These are phyloP conservation scores for Mastigias papua DNA, from an alignment of 30 jellyfish, hydroid and myxozoan genomes.

Conservation along the genomic window DNA sequence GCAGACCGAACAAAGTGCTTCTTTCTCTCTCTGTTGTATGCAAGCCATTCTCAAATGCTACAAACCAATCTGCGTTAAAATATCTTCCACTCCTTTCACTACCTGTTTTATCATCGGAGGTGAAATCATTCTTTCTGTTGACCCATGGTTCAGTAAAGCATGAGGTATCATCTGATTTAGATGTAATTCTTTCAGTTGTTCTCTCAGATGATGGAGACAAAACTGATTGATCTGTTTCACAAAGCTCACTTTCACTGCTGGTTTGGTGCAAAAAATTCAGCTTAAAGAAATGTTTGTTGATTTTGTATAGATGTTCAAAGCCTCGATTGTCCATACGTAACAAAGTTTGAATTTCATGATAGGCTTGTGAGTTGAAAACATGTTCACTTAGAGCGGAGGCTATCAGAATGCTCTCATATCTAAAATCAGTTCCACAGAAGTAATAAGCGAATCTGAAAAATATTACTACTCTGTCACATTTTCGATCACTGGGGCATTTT, in stretches of 20 bases:
- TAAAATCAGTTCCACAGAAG: no score
- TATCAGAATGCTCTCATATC: no score
- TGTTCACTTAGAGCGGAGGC: no score
- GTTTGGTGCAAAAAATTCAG: no score
- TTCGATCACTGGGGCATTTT: no score
- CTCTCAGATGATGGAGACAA: slow-evolving; percentile 52
- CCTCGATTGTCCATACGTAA: no score
- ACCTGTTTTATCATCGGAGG: slow-evolving; percentile 39
- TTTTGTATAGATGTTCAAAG: no score
- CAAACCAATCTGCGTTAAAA: slow-evolving; percentile 47
- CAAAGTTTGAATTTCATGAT: no score
- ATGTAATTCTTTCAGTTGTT: slow-evolving; percentile 34
- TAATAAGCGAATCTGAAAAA: no score
- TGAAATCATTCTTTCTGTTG: slow-evolving; percentile 56
- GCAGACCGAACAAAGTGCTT: slow-evolving; percentile 38
- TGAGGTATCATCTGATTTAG: slow-evolving; percentile 52
- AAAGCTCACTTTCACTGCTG: slow-evolving; percentile 32
- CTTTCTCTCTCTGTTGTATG: slow-evolving; percentile 38
- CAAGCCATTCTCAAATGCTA: slow-evolving; percentile 29
- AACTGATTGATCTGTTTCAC: slow-evolving; percentile 60
- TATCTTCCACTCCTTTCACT: slow-evolving; percentile 62
- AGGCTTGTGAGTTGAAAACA: no score
- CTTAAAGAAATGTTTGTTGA: no score
- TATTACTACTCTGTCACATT: no score
- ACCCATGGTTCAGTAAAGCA: slow-evolving; percentile 48